phyloP scores from a whole-genome alignment of 2,888 invertebrate genomes.

The Pachliopta kotzebuea region DNA sequence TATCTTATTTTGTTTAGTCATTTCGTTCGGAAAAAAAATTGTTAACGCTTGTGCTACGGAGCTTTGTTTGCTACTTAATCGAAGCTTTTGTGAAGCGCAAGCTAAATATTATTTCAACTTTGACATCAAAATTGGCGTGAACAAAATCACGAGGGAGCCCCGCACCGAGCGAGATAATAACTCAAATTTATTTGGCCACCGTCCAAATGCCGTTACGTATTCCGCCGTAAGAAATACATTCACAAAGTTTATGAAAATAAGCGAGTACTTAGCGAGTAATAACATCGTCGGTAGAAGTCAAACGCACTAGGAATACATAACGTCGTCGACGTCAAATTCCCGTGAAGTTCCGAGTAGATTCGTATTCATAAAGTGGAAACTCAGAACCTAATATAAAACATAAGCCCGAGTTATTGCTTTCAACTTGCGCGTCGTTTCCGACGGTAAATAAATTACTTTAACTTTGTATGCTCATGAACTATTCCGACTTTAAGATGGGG shows the following conservation, averaged over 20 bases:
- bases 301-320: conserved; percentile 36
- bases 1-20: not conserved
- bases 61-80: not conserved
- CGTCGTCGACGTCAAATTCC: conserved; percentile 35
- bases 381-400: conserved; percentile 46
- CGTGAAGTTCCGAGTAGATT: conserved; percentile 41
- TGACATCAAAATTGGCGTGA: conserved; percentile 20
- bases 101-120: conserved; percentile 19
- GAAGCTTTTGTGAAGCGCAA: conserved; percentile 8
- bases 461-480: conserved; percentile 35
- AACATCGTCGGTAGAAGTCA: conserved; percentile 34
- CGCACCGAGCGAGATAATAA: conserved; percentile 18
- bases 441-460: conserved; percentile 42
- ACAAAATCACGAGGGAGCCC: conserved; percentile 13
- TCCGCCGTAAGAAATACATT: conserved; percentile 27
- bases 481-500: conserved; percentile 33
- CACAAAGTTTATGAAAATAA: conserved; percentile 38
- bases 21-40: not conserved
- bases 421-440: conserved; percentile 40
- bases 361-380: conserved; percentile 44
- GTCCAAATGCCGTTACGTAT: conserved; percentile 24
- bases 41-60: not conserved
- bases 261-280: conserved; percentile 38
- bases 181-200: conserved; percentile 25
- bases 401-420: conserved; percentile 45